Base-by-base conservation (phyloP, 2,888 invertebrate species). In the Tholera decimalis region DNA sequence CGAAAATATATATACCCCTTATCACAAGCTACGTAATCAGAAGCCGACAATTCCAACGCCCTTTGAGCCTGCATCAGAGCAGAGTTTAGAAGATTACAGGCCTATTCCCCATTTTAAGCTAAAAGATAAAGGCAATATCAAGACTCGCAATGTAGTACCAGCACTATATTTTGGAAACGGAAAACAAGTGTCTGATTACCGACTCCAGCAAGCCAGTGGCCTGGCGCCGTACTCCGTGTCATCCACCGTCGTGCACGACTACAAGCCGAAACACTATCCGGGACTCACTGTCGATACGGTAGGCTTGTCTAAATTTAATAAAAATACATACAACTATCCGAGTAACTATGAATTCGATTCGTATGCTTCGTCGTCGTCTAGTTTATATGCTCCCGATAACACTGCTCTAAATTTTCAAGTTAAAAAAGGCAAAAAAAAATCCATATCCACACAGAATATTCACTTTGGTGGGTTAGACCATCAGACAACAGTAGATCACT, bases 381-480 rank as follows among this genome's bases (percentile, higher is more conserved):
- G 91, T 71, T 66, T 89, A 28, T 90, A 87, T 65, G 72, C 85
- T 3, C 79, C 91, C 9, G 90, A 89, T 39, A 86, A 86, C 43
- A 71, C 84, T 1, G 73, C 77, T 22, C 77, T 82, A 72, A 72
- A 82, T 39, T 80, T 71, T 59, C 85, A 85, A 46, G 79, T 75
- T 13, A 88, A 88, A 68, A 93, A 86, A 70, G 88, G 88, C 8
- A 91, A 89, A 80, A 93, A 93, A 67, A 95, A 95, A 75, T 94
- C 95, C 0, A 85, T 94, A 71, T 95, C 95, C 2, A 92, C 92
- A 0, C 95, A 95, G 82, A 95, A 93, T 67, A 91, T 95, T 44
- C 92, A 87, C 61, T 94, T 95, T 80, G 93, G 93, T 13, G 91
- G 91, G 24, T 88, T 91, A 77, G 93, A 92, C 55, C 92, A 91